These are phyloP conservation scores for Lucinisca nassula DNA, from an alignment of 2,888 invertebrate genomes.

Conservation along the genomic window DNA sequence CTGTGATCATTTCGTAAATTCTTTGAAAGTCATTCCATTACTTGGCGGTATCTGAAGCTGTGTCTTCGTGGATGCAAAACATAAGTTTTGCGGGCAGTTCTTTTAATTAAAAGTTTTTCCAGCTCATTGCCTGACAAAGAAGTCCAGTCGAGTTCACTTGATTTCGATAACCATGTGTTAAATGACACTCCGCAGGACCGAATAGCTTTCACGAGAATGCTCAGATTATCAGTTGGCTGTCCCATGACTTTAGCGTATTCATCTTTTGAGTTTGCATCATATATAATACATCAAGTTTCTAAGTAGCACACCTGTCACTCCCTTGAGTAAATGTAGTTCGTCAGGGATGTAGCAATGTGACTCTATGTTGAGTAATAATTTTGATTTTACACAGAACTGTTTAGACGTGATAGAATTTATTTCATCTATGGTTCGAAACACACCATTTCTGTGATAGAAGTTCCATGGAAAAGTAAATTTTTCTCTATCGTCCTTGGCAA, in stretches of 20 bases:
- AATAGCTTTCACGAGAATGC: background rate
- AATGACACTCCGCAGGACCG: background rate
- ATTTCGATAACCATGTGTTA: slow-evolving; percentile 1
- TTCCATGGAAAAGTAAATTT: background rate
- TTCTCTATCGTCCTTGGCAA: background rate
- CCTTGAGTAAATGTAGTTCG: slow-evolving; percentile 42
- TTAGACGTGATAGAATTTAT: background rate
- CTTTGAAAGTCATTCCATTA: background rate
- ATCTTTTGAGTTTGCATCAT: slow-evolving; percentile 21
- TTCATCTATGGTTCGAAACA: background rate
- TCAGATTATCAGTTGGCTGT: background rate
- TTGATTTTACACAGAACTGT: background rate
- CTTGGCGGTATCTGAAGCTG: background rate
- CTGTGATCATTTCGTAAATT: background rate
- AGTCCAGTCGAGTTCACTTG: slow-evolving; percentile 23
- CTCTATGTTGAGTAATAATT: slow-evolving; percentile 30
- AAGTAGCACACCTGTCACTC: slow-evolving; percentile 35
- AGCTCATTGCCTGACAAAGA: slow-evolving; percentile 17
- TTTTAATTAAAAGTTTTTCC: background rate
- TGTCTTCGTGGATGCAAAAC: slow-evolving; percentile 18
- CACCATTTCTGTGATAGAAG: background rate
- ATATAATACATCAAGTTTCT: slow-evolving; percentile 48
- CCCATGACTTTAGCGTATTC: background rate
- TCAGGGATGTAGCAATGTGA: slow-evolving; percentile 27
- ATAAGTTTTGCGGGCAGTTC: slow-evolving; percentile 4